Conservation (phyloP, 2,797 vertebrate species). For the Mycteria americana region DNA sequence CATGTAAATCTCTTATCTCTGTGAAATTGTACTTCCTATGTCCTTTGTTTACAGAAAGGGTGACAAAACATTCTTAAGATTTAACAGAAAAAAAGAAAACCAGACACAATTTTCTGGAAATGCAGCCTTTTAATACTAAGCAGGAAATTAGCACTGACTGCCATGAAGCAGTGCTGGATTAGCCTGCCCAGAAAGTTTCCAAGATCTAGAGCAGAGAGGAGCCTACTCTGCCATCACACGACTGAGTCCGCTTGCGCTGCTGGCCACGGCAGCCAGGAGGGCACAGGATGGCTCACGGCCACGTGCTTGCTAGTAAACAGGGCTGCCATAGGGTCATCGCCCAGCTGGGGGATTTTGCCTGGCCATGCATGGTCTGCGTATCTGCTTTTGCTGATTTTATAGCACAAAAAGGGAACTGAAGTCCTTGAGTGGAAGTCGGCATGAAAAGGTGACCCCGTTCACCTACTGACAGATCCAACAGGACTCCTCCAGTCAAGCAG, state of each 20-base stretch:
- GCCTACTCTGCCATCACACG: not conserved
- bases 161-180: not conserved
- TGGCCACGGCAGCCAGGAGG: not conserved
- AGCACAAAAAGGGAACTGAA: not conserved
- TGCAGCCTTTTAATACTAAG: not conserved
- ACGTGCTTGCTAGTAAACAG: not conserved
- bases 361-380: fast-evolving
- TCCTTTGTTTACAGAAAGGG: not conserved
- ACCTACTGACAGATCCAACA: not conserved
- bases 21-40: constrained; percentile 44
- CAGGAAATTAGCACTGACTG: not conserved
- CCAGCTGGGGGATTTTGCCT: not conserved
- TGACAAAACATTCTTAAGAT: not conserved
- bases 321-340: not conserved
- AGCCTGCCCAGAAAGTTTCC: not conserved
- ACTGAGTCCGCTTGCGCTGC: not conserved
- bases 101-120: constrained; percentile 32
- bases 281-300: fast-evolving
- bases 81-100: not conserved
- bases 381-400: not conserved
- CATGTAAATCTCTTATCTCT: constrained; percentile 14
- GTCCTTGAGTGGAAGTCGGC: not conserved
- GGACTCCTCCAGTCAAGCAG: not conserved
- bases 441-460: fast-evolving
- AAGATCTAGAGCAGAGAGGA: not conserved